Evolutionary conservation across 2,888 invertebrate genomes (phyloP).

Genomic region (Yponomeuta cagnagella): DNA sequence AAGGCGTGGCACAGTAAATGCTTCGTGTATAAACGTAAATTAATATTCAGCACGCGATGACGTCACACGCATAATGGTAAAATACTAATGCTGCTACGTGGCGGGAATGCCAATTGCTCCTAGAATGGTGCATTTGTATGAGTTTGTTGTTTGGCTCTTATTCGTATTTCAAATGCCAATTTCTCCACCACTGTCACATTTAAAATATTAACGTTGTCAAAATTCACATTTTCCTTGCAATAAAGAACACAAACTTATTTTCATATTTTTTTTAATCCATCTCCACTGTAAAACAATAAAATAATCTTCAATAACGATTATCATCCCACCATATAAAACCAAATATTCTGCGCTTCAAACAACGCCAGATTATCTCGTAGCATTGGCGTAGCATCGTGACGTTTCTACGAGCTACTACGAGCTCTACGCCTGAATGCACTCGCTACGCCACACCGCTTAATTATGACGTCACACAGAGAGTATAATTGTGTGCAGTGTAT

Average conservation of each 20-base stretch:
- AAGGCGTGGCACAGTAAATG: not conserved
- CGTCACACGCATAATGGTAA: slow-evolving; percentile 20
- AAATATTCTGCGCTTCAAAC: too few relatives aligned
- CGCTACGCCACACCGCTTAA: not conserved
- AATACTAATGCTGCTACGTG: slow-evolving; percentile 18
- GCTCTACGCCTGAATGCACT: not conserved
- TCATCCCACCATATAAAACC: too few relatives aligned
- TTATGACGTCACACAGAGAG: not conserved
- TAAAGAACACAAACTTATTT: too few relatives aligned
- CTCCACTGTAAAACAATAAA: too few relatives aligned
- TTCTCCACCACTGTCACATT: too few relatives aligned
- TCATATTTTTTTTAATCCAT: too few relatives aligned
- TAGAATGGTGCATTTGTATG: not conserved
- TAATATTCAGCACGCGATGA: slow-evolving; percentile 21
- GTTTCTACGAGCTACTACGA: slow-evolving; percentile 16
- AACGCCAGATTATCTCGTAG: too few relatives aligned
- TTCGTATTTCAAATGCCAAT: too few relatives aligned
- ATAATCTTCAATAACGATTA: too few relatives aligned
- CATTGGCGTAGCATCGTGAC: not conserved
- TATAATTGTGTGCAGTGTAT: not conserved
- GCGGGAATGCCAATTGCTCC: not conserved
- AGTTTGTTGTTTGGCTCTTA: not conserved
- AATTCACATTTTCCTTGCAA: too few relatives aligned
- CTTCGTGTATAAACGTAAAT: slow-evolving; percentile 4
- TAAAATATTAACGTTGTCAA: too few relatives aligned